Conservation (phyloP, 2,113 vertebrate species). For the Ammodytes marinus region DNA sequence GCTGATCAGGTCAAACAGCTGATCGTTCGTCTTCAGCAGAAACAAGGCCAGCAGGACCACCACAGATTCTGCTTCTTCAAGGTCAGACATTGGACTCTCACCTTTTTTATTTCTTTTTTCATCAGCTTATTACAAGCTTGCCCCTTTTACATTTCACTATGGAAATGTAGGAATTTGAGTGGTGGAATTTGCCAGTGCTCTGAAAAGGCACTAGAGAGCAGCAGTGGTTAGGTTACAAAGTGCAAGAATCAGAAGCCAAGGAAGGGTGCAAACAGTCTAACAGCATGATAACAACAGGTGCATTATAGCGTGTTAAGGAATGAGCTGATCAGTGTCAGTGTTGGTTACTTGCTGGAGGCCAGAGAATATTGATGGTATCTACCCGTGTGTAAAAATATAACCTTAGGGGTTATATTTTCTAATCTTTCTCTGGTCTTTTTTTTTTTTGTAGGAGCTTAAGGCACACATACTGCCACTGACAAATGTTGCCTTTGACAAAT, state of each 20-base stretch:
- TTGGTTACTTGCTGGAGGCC: neutral
- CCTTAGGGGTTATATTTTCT: constrained; percentile 22
- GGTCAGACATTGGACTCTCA: constrained; percentile 80
- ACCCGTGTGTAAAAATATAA: neutral
- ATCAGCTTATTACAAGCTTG: neutral
- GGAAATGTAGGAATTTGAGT: neutral
- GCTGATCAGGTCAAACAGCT: constrained; percentile 87
- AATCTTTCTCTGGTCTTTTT: constrained; percentile 26
- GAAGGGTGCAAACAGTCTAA: neutral
- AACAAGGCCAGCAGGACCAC: constrained; percentile 86
- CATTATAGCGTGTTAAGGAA: neutral
- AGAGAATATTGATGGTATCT: constrained; percentile 6
- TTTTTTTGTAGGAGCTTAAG: constrained; percentile 87
- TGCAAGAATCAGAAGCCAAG: neutral
- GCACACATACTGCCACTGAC: constrained; percentile 94
- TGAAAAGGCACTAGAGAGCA: constrained; percentile 71
- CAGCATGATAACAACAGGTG: neutral
- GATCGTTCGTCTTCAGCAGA: constrained; percentile 90
- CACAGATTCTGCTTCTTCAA: constrained; percentile 91
- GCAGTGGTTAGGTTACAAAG: constrained; percentile 36
- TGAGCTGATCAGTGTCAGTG: neutral
- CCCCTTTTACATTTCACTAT: neutral
- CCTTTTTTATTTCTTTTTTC: neutral
- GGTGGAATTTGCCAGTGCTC: constrained; percentile 6
- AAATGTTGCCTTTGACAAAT: constrained; percentile 97